Evolutionary conservation across 2,888 invertebrate species (phyloP).

Genomic region (Agelastica alni): DNA sequence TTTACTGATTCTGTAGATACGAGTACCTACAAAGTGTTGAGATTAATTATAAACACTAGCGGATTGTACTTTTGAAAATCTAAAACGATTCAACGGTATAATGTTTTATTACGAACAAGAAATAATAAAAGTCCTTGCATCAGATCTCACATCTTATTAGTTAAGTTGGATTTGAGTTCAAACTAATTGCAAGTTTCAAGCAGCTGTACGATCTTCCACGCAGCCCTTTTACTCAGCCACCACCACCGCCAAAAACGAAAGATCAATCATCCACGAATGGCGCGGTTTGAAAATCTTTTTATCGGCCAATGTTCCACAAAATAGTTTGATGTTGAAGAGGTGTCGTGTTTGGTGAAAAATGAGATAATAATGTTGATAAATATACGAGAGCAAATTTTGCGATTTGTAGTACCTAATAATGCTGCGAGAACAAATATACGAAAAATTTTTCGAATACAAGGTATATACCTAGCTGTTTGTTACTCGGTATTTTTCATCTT

Average conservation of each 20-base stretch:
- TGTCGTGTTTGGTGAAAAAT: slow-evolving; percentile 35
- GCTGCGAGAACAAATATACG: slow-evolving; percentile 2
- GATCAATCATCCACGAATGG: slow-evolving; percentile 41
- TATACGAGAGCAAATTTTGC: slow-evolving; percentile 4
- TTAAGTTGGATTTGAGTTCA: slow-evolving; percentile 8
- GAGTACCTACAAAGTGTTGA: no score
- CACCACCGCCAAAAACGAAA: slow-evolving; percentile 11
- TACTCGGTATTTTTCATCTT: no score
- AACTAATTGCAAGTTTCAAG: slow-evolving; percentile 16
- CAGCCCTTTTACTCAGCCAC: background rate
- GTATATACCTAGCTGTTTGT: no score
- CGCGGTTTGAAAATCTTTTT: slow-evolving; percentile 37
- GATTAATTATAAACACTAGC: no score
- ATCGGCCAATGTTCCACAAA: slow-evolving; percentile 27
- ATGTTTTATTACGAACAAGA: no score
- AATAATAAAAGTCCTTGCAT: no score
- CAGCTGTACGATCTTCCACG: slow-evolving; percentile 10
- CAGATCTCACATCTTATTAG: no score
- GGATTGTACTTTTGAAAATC: no score
- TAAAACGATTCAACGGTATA: no score
- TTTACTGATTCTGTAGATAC: no score
- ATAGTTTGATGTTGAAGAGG: slow-evolving; percentile 32
- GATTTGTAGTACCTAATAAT: slow-evolving; percentile 7
- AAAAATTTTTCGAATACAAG: background rate
- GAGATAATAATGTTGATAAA: slow-evolving; percentile 28